Evolutionary conservation across 2,888 invertebrate genomes (phyloP).

Genomic region (Apodemia zela): DNA sequence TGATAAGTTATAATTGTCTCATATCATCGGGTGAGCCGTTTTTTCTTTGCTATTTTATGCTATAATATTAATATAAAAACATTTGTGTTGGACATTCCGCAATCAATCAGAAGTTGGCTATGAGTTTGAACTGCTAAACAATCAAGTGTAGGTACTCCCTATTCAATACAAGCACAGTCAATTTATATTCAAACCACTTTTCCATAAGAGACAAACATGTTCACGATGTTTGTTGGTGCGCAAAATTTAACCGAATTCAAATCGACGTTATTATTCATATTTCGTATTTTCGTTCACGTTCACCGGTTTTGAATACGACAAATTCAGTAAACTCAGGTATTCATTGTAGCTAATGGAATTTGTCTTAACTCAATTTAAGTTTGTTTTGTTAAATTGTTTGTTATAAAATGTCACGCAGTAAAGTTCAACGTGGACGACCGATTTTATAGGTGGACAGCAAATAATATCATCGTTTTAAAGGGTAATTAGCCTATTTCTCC

Average conservation of each 20-base stretch:
- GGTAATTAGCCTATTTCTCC: no score
- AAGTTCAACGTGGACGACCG: constrained; percentile 2
- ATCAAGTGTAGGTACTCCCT: neutral
- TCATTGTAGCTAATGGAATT: constrained; percentile 46
- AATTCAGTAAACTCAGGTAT: constrained; percentile 38
- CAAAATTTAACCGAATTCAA: constrained; percentile 44
- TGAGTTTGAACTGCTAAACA: neutral
- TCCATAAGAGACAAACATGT: constrained; percentile 55
- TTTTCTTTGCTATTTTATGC: no score
- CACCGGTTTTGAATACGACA: constrained; percentile 39
- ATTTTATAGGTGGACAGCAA: neutral
- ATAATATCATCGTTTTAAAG: no score
- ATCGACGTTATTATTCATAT: constrained; percentile 46
- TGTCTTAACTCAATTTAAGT: constrained; percentile 57
- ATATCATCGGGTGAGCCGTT: no score
- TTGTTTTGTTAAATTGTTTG: constrained; percentile 33
- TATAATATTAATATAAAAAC: no score
- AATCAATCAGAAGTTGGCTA: neutral
- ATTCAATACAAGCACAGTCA: neutral
- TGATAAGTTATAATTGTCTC: no score
- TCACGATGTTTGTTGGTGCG: constrained; percentile 48
- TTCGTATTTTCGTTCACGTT: constrained; percentile 41
- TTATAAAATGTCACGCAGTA: constrained; percentile 4
- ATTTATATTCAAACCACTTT: constrained; percentile 41
- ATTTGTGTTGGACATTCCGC: neutral